These are phyloP conservation scores for Cacatua alba DNA, from an alignment of 2,113 vertebrate species.

Conservation along the genomic window DNA sequence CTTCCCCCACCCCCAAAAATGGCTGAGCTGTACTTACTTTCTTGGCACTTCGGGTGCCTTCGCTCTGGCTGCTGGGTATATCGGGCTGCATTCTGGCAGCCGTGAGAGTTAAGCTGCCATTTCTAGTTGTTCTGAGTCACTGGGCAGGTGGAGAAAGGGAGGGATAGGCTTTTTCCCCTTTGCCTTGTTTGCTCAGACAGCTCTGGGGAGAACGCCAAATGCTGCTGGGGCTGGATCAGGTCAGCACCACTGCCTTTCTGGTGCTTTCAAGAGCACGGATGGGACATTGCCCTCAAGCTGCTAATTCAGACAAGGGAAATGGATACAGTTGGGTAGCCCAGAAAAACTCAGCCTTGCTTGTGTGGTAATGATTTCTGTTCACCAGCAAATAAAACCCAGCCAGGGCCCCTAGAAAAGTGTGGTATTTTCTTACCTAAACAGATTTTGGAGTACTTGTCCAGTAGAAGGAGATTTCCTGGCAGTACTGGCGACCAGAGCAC, in stretches of 20 bases:
- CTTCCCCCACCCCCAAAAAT: not conserved
- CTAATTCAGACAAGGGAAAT: constrained; percentile 18
- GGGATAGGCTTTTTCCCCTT: constrained; percentile 35
- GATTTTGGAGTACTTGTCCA: not conserved
- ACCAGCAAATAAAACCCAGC: not conserved
- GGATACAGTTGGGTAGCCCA: not conserved
- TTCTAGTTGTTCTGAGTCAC: constrained; percentile 54
- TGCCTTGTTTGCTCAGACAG: constrained; percentile 55
- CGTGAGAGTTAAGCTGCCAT: constrained; percentile 27
- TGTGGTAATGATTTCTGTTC: not conserved
- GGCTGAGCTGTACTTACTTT: not conserved
- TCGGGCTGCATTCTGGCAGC: not conserved
- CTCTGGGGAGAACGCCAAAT: constrained; percentile 35
- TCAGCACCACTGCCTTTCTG: constrained; percentile 1
- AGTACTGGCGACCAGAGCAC: not conserved
- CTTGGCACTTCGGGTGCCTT: not conserved
- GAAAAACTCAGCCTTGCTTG: not conserved
- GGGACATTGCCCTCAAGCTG: constrained; percentile 21
- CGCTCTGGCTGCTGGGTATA: not conserved
- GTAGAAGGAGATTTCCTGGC: not conserved
- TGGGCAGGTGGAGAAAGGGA: constrained; percentile 49
- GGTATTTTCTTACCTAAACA: not conserved
- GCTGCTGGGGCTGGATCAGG: not conserved
- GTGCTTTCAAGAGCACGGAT: not conserved
- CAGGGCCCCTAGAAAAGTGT: not conserved